These are phyloP conservation scores for Ahaetulla prasina DNA, from an alignment of 2,113 vertebrate species.

Conservation along the genomic window DNA sequence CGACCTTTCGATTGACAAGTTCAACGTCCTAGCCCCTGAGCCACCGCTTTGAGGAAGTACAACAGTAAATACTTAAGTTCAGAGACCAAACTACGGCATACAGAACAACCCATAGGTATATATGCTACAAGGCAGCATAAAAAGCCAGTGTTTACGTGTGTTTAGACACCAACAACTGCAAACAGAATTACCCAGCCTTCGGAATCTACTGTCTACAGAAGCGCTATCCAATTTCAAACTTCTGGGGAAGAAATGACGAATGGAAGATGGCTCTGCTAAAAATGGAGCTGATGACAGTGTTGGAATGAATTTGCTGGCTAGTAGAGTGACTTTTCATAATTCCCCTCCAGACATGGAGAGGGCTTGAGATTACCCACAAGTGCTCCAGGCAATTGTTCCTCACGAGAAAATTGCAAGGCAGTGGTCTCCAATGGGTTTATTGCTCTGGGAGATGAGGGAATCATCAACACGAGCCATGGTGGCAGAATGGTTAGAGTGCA, in stretches of 20 bases:
- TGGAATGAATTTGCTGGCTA: background rate
- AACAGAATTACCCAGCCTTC: background rate
- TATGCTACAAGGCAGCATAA: background rate
- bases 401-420: background rate
- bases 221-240: background rate
- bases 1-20: too few species aligned
- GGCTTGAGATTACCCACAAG: background rate
- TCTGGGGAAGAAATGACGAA: background rate
- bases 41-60: too few species aligned
- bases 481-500: too few species aligned
- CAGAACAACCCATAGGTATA: background rate
- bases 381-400: background rate
- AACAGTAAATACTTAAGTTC: background rate
- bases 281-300: background rate
- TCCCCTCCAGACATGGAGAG: background rate
- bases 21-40: too few species aligned
- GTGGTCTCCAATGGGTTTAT: background rate
- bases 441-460: background rate
- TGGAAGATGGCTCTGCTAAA: background rate
- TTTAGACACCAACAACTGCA: background rate
- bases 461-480: background rate
- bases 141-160: accelerated
- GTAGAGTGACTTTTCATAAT: background rate
- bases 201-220: accelerated
- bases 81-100: background rate